Conservation (phyloP, 2,113 vertebrate genomes). For the Otus sunia region DNA sequence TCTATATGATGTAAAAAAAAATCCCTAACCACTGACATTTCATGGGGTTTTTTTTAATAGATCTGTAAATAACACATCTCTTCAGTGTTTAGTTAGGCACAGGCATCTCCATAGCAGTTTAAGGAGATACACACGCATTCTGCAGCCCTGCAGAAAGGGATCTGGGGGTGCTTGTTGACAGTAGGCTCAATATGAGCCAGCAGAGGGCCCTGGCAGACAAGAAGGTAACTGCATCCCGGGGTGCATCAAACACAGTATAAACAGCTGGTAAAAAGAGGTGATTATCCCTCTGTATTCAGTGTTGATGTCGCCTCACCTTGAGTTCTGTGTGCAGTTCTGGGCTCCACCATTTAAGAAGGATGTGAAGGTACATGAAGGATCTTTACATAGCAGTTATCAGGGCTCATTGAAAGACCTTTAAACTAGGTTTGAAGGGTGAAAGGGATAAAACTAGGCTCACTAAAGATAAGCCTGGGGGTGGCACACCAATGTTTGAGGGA, state of each 20-base stretch:
- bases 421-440: too few relatives aligned
- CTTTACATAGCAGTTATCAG: not conserved
- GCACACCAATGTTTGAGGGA: too few relatives aligned
- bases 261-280: not conserved
- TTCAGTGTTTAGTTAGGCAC: not conserved
- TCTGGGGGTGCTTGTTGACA: not conserved
- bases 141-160: not conserved
- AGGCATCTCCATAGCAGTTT: not conserved
- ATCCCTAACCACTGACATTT: not conserved
- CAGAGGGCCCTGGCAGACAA: not conserved
- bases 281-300: not conserved
- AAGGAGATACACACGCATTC: not conserved
- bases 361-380: not conserved
- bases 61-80: not conserved
- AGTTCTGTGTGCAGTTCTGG: not conserved
- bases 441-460: too few relatives aligned
- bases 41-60: not conserved
- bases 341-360: not conserved
- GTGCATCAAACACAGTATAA: not conserved
- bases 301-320: not conserved
- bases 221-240: rapidly evolving
- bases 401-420: not conserved
- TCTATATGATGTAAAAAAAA: not conserved
- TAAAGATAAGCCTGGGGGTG: too few relatives aligned
- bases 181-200: not conserved